Conservation (phyloP, 2,888 invertebrate species). For the Caenorhabditis sp. region DNA sequence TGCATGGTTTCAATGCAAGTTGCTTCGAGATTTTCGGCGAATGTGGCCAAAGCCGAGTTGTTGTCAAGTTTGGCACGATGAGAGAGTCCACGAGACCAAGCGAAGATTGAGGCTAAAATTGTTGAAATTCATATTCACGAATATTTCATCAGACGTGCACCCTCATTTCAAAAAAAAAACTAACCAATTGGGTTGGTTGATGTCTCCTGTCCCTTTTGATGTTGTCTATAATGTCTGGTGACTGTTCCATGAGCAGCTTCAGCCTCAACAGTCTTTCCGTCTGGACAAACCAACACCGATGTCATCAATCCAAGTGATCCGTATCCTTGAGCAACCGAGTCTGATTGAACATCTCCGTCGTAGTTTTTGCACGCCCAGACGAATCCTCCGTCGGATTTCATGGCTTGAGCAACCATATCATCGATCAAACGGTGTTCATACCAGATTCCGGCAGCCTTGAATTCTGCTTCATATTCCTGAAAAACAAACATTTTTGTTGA, state of each 20-base stretch:
- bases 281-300: constrained; percentile 92
- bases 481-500: neutral
- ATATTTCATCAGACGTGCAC: too few species aligned
- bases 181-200: constrained; percentile 93
- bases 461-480: constrained; percentile 82
- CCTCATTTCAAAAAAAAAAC: too few species aligned
- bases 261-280: constrained; percentile 95
- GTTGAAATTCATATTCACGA: too few species aligned
- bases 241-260: constrained; percentile 99
- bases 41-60: constrained; percentile 78
- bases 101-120: constrained; percentile 86
- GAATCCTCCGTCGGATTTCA: constrained; percentile 91
- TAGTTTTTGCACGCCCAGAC: constrained; percentile 99
- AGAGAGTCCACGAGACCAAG: constrained; percentile 91
- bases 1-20: constrained; percentile 95
- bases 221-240: constrained; percentile 82
- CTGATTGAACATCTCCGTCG: constrained; percentile 98
- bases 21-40: constrained; percentile 80
- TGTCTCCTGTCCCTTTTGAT: constrained; percentile 86
- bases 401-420: constrained; percentile 92
- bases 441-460: constrained; percentile 87
- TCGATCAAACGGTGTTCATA: constrained; percentile 98
- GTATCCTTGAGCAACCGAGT: constrained; percentile 88
- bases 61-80: constrained; percentile 93
- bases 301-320: constrained; percentile 97